A percentile compares a stretch with the other conserved stretches of the same genome.
phyloP scores from a whole-genome alignment of 2,797 vertebrate species.

The Dipus sagitta region DNA sequence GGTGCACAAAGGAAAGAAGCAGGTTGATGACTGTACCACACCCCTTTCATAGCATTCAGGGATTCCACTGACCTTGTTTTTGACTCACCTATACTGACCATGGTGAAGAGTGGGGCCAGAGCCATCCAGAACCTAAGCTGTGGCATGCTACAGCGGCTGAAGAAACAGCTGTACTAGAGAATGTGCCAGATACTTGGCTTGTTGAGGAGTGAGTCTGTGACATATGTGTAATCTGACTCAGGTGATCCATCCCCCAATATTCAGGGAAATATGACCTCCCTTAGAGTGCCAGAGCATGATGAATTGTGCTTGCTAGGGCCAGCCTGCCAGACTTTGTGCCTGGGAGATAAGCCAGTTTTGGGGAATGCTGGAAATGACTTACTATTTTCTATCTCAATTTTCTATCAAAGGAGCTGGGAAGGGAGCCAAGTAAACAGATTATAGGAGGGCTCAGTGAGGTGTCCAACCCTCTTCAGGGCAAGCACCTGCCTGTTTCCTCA shows the following conservation, averaged over 20 bases:
- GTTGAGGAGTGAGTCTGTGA: not conserved
- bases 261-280: not conserved
- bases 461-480: not conserved
- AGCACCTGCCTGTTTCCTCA: not conserved
- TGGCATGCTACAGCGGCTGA: not conserved
- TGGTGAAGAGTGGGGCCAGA: not conserved
- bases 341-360: not conserved
- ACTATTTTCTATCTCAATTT: not conserved
- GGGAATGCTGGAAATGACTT: not conserved
- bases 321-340: not conserved
- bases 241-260: no score
- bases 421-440: not conserved
- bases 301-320: not conserved
- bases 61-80: not conserved
- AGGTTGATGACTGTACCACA: no score
- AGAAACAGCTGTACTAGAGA: not conserved
- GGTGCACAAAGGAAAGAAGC: not conserved
- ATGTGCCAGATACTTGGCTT: not conserved
- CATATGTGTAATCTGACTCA: constrained; percentile 26
- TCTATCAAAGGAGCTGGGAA: not conserved
- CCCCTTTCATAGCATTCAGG: not conserved
- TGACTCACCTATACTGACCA: constrained; percentile 36
- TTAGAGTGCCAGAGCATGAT: not conserved
- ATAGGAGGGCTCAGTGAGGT: not conserved
- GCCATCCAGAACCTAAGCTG: not conserved